These are phyloP conservation scores for Takifugu ocellatus DNA, from an alignment of 2,797 vertebrate genomes.

Conservation along the genomic window DNA sequence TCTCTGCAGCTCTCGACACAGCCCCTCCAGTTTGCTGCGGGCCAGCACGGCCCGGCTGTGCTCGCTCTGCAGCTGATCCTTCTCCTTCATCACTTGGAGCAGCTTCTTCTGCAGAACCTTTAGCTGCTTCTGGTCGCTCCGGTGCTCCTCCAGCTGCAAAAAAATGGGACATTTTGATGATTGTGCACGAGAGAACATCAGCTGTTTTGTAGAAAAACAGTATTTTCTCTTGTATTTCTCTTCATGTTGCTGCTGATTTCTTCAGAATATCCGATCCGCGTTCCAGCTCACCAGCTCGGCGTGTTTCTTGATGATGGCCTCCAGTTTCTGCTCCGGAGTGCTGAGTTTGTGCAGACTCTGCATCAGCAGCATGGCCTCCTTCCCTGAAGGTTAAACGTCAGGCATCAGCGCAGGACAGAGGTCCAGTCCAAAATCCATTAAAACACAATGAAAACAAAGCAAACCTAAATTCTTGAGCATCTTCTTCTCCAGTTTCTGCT, in stretches of 20 bases:
- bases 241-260: no score
- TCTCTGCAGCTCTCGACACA: conserved; percentile 95
- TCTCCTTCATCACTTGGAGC: conserved; percentile 89
- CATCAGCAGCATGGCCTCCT: conserved; percentile 91
- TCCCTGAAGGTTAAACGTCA: conserved; percentile 73
- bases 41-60: conserved; percentile 93
- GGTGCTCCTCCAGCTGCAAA: conserved; percentile 89
- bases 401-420: not conserved
- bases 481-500: conserved; percentile 95
- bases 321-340: conserved; percentile 89
- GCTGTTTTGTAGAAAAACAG: no score
- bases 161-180: not conserved
- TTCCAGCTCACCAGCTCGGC: conserved; percentile 88
- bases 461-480: conserved; percentile 91
- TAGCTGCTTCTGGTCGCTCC: conserved; percentile 89
- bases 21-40: conserved; percentile 94
- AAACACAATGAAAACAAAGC: conserved; percentile 2
- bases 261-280: no score
- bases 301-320: conserved; percentile 94
- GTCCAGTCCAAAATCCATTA: not conserved
- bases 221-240: no score
- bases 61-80: conserved; percentile 94
- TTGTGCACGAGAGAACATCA: no score
- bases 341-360: conserved; percentile 90
- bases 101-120: conserved; percentile 92